Base-by-base conservation (phyloP, 2,797 vertebrate species). In the Propithecus perrieri region DNA sequence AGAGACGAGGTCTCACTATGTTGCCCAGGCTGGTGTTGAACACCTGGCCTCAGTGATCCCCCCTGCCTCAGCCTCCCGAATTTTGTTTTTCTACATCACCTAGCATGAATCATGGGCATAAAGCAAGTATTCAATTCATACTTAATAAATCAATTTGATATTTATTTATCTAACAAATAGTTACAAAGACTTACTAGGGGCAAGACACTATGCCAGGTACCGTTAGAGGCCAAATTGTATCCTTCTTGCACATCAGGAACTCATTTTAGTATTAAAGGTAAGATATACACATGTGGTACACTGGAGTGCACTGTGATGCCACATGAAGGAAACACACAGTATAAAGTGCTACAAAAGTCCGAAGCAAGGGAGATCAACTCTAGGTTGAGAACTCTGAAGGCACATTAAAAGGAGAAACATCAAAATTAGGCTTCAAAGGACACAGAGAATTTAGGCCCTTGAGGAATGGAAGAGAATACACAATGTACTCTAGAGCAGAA, bases 391-490 rank as follows among this genome's bases (percentile, higher is more conserved):
- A 96, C 89, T 91, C 38, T 86, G 65, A 94, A 86, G 50, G 69
- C 13, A 94, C 15, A 69, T 63, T 95, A 88, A 48, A 85, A 43
- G 20, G 26, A 96, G 63, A 93, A 89, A 76, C 7, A 55, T 87
- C 53, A 95, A 90, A 91, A 97, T 76, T 80, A 87, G 89, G 63
- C 65, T 96, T 75, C 87, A 38, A 95, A 96, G 65, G 78, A 95
- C 92, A 95, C 61, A 96, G 69, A 96, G 15, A 89, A 90, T 4
- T 81, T 59, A 89, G 57, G 59, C 12, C 53, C 69, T 92, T 76
- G n/a, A 88, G 33, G 30, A 94, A 67, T 35, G 71, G 61, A 89
- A 85, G 2, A 79, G 43, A 90, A 94, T 46, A 92, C 2, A 87
- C 15, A 63, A 65, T 15, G 53, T 41, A 63, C 53, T 85, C n/a